Percentiles rank a stretch among this genome's conserved stretches.
Conservation (phyloP, 2,797 vertebrate species). For the Phrynocephalus vlangalii region DNA sequence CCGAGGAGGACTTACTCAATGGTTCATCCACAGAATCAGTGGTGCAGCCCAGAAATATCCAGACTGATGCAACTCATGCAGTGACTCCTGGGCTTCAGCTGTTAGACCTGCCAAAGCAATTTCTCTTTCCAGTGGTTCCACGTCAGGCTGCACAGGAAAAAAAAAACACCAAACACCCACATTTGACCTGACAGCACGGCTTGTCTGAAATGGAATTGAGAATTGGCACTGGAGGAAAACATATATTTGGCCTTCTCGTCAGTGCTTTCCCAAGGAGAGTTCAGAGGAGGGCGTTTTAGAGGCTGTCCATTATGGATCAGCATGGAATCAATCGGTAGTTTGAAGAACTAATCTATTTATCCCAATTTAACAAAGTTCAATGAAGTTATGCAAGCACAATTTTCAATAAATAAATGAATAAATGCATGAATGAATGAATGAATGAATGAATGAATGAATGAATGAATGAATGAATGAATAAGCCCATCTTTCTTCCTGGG, state of each 20-base stretch:
- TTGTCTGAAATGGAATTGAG: neutral
- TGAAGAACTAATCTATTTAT: neutral
- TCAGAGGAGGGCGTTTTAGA: neutral
- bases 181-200: neutral
- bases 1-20: neutral
- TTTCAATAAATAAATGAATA: neutral
- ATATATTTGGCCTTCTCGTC: neutral
- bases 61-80: neutral
- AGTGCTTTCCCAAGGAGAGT: neutral
- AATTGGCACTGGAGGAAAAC: neutral
- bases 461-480: too few relatives aligned
- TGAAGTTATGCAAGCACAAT: neutral
- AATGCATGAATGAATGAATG: too few relatives aligned
- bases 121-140: neutral
- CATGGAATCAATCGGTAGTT: neutral
- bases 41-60: neutral
- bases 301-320: neutral
- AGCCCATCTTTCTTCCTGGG: neutral
- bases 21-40: neutral
- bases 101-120: too few relatives aligned
- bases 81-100: neutral
- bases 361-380: neutral
- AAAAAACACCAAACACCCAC: neutral
- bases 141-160: neutral
- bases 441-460: too few relatives aligned